Percentiles rank a stretch among this genome's conserved stretches.
Evolutionary conservation across 2,888 invertebrate genomes (phyloP).

Genomic region (Urechis unicinctus): DNA sequence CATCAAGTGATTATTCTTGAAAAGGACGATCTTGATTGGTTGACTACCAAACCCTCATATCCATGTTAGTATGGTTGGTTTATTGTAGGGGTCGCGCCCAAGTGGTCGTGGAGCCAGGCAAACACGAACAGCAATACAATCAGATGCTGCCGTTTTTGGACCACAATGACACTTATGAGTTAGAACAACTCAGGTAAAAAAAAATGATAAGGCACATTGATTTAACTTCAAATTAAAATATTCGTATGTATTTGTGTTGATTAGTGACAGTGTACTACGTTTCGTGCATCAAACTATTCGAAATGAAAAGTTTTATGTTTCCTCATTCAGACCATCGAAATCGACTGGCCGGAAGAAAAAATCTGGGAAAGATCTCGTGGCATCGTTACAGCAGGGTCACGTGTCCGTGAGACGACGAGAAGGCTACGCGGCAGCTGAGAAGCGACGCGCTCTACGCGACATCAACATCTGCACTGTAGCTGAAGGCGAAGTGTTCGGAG

Average conservation of each 20-base stretch:
- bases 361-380: no score
- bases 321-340: neutral
- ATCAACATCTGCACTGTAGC: constrained; percentile 34
- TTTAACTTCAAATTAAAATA: no score
- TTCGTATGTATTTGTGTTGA: no score
- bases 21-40: no score
- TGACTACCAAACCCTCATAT: no score
- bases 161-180: constrained; percentile 31
- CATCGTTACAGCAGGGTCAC: constrained; percentile 8
- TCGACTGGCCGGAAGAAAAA: no score
- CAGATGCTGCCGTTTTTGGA: constrained; percentile 38
- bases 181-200: constrained; percentile 38
- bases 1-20: no score
- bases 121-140: constrained; percentile 34
- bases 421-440: constrained; percentile 42
- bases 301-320: no score
- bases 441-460: constrained; percentile 26
- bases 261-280: no score
- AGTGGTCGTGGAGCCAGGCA: constrained; percentile 31
- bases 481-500: constrained; percentile 39
- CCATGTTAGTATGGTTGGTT: neutral
- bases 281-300: no score
- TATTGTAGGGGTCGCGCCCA: constrained; percentile 36
- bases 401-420: constrained; percentile 32
- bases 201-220: no score